phyloP scores from a whole-genome alignment of 2,113 vertebrate genomes.

The Todiramphus chloris region DNA sequence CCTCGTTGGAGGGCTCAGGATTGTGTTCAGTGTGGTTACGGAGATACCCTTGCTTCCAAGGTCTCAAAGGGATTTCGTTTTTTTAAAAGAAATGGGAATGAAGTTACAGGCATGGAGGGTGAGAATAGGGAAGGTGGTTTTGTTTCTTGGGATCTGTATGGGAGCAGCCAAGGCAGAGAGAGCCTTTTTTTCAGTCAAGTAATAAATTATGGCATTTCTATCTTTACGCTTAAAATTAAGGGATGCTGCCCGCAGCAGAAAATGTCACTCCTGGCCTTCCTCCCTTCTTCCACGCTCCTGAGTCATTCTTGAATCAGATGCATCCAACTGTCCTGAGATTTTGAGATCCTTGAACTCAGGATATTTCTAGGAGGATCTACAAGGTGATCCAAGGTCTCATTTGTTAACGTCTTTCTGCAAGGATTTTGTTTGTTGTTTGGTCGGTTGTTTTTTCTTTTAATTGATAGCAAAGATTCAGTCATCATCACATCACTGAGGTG shows the following conservation, averaged over 20 bases:
- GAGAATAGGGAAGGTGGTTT: neutral
- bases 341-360: neutral
- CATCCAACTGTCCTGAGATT: slow-evolving; percentile 12
- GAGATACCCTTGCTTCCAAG: neutral
- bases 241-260: slow-evolving; percentile 10
- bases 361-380: neutral
- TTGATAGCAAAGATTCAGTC: neutral
- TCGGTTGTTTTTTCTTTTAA: neutral
- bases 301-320: slow-evolving; percentile 33
- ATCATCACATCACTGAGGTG: neutral
- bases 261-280: slow-evolving; percentile 13
- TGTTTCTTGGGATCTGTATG: neutral
- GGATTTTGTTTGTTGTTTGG: neutral
- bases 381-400: neutral
- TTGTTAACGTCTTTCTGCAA: neutral
- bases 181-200: neutral
- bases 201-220: neutral
- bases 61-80: neutral
- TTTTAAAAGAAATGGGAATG: slow-evolving; percentile 33
- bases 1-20: neutral
- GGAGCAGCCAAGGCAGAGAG: neutral
- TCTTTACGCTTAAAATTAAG: slow-evolving; percentile 1
- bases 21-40: neutral
- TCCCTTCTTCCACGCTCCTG: neutral
- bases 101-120: neutral